Percentiles rank a stretch among this genome's conserved stretches.
These are phyloP conservation scores for Trichogramma evanescens DNA, from an alignment of 2,888 invertebrate genomes.

Conservation along the genomic window DNA sequence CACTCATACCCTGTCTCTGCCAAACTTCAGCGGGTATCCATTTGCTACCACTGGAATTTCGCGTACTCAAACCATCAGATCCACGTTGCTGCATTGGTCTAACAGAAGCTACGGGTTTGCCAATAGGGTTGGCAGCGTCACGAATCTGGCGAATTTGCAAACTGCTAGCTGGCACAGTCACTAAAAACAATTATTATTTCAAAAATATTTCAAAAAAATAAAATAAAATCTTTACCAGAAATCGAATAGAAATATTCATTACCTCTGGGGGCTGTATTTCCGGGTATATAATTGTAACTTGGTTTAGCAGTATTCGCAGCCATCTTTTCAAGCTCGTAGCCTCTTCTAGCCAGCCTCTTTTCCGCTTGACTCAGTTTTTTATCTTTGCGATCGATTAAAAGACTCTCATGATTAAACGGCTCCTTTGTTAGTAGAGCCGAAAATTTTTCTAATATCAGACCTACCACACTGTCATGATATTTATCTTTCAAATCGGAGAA, in stretches of 20 bases:
- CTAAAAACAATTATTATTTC: slow-evolving; percentile 5
- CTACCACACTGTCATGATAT: slow-evolving; percentile 76
- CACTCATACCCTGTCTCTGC: slow-evolving; percentile 90
- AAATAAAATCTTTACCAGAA: background rate
- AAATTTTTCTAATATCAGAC: slow-evolving; percentile 56
- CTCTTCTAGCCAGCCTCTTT: slow-evolving; percentile 84
- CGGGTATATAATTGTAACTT: slow-evolving; percentile 49
- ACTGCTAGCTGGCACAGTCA: slow-evolving; percentile 34
- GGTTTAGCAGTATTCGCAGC: slow-evolving; percentile 60
- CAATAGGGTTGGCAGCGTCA: slow-evolving; percentile 55
- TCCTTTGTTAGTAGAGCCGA: slow-evolving; percentile 65
- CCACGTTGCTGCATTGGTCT: slow-evolving; percentile 68
- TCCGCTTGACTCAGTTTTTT: slow-evolving; percentile 90
- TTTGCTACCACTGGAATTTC: slow-evolving; percentile 50
- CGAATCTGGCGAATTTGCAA: slow-evolving; percentile 57
- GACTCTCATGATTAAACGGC: slow-evolving; percentile 92
- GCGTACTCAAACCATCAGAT: slow-evolving; percentile 46
- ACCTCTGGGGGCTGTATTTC: slow-evolving; percentile 45
- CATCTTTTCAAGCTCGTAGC: slow-evolving; percentile 91
- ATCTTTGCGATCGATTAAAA: slow-evolving; percentile 89
- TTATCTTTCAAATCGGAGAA: slow-evolving; percentile 64
- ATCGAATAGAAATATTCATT: slow-evolving; percentile 10
- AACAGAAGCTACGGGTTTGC: slow-evolving; percentile 63
- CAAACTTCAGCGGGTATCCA: slow-evolving; percentile 89
- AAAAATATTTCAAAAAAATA: too few species aligned